Conservation (phyloP, 2,797 vertebrate species). For the Morelia viridis region DNA sequence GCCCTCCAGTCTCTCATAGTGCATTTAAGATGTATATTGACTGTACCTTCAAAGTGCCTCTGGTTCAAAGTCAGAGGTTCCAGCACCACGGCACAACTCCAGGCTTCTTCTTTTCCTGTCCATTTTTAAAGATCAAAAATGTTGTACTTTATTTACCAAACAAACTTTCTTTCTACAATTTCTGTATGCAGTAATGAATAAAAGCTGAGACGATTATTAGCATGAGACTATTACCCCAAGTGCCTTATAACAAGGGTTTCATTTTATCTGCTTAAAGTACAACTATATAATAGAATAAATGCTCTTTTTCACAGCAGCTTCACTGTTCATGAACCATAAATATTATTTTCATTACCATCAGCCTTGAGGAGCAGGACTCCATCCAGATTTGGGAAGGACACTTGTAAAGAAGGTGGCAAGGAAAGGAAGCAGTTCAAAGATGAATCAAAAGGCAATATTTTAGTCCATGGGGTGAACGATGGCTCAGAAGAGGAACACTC, state of each 20-base stretch:
- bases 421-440: conserved; percentile 80
- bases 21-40: conserved; percentile 80
- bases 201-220: neutral
- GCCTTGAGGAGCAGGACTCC: conserved; percentile 75
- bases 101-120: conserved; percentile 57
- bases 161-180: neutral
- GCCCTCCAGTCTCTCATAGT: conserved; percentile 74
- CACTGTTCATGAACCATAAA: neutral
- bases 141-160: neutral
- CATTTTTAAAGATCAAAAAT: neutral
- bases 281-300: neutral
- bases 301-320: neutral
- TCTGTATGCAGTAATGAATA: neutral
- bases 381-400: conserved; percentile 76
- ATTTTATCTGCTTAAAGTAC: neutral
- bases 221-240: rapidly evolving
- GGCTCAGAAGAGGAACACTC: neutral
- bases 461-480: conserved; percentile 49
- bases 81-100: conserved; percentile 76
- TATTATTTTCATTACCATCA: conserved; percentile 62
- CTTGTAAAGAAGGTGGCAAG: conserved; percentile 71
- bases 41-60: conserved; percentile 68
- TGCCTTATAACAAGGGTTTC: neutral
- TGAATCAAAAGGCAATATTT: conserved; percentile 75
- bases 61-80: conserved; percentile 82